phyloP scores from a whole-genome alignment of 1,140 invertebrate genomes.

The Pollicipes pollicipes region DNA sequence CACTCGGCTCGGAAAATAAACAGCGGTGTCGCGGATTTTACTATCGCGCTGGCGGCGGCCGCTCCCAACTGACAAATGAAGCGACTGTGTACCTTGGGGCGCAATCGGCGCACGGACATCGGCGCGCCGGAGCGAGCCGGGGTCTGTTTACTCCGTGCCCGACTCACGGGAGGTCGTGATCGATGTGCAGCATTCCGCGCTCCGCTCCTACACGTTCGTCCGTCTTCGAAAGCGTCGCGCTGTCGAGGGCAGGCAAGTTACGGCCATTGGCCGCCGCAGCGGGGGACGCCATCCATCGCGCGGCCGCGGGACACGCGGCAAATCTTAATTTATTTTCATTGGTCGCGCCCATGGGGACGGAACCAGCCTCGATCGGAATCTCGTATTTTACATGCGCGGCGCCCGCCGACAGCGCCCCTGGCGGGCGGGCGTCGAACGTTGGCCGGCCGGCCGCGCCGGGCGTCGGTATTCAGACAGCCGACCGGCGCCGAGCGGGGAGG shows the following conservation, averaged over 20 bases:
- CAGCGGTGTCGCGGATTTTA: not conserved
- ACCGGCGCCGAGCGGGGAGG: not conserved
- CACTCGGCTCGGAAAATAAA: not conserved
- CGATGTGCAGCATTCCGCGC: no score
- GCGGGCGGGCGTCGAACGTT: not conserved
- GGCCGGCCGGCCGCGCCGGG: no score
- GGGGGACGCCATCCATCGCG: not conserved
- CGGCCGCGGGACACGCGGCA: not conserved
- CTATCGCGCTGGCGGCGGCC: not conserved
- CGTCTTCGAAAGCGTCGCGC: no score
- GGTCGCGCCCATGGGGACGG: no score
- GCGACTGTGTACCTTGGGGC: no score
- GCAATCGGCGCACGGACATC: no score
- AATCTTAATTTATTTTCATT: not conserved
- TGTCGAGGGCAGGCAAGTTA: no score
- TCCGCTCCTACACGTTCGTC: no score
- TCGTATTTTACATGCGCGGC: not conserved
- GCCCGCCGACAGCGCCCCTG: not conserved
- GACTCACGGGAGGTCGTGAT: no score
- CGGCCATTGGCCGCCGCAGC: no score
- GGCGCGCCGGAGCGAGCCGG: no score
- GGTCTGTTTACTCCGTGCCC: no score
- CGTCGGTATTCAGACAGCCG: not conserved
- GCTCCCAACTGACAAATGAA: not conserved
- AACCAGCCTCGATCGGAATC: slow-evolving; percentile 1